Conservation (phyloP, 2,113 vertebrate genomes). For the Antechinus flavipes region DNA sequence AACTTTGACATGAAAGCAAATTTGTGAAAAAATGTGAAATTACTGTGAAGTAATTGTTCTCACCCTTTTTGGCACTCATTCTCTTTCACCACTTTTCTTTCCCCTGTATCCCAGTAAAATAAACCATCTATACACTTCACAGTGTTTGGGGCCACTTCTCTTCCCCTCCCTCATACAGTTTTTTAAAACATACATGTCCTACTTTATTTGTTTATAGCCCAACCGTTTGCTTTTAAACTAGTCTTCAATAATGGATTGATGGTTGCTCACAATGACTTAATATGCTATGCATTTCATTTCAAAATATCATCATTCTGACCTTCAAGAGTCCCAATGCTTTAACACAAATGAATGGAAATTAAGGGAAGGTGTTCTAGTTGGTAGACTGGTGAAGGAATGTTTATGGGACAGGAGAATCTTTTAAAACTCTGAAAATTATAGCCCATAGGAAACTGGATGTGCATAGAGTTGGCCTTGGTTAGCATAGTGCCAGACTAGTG, state of each 20-base stretch:
- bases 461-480: not conserved
- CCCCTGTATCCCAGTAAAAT: not conserved
- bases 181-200: not conserved
- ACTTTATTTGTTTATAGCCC: not conserved
- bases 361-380: not conserved
- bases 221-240: not conserved
- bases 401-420: not conserved
- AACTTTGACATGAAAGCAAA: not conserved
- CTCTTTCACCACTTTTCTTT: not conserved
- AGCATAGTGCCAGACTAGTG: not conserved
- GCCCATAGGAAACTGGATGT: not conserved
- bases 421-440: not conserved
- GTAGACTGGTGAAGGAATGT: not conserved
- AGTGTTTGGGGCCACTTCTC: not conserved
- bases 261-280: not conserved
- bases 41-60: no score
- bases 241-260: not conserved
- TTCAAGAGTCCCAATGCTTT: not conserved
- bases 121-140: not conserved
- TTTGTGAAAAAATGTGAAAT: not conserved
- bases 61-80: not conserved
- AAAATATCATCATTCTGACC: not conserved
- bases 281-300: not conserved
- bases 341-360: not conserved
- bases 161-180: not conserved